Percentiles rank a stretch among this genome's conserved stretches.
Conservation (phyloP, 53 echinoderm and acorn worm species). For the Paelopatides confundens region DNA sequence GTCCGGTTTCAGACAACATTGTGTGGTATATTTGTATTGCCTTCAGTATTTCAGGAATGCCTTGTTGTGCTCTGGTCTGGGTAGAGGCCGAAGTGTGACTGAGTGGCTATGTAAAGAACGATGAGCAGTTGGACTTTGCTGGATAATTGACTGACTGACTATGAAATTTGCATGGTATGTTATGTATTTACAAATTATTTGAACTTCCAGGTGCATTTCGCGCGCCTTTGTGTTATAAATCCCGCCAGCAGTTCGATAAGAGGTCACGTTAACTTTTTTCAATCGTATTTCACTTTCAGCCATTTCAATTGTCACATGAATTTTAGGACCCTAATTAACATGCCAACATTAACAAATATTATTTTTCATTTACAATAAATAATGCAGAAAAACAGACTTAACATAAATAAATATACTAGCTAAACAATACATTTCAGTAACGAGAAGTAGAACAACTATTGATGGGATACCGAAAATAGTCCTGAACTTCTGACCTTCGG, state of each 20-base stretch:
- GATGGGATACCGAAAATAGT: no score
- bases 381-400: no score
- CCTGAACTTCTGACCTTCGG: no score
- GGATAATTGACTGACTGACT: not conserved
- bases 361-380: no score
- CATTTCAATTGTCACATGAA: no score
- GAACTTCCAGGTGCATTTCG: constrained; percentile 28
- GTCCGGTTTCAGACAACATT: constrained; percentile 42
- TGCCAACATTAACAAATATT: no score
- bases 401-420: no score
- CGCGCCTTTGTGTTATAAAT: constrained; percentile 34
- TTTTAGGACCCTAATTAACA: no score
- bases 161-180: not conserved
- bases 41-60: not conserved
- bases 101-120: not conserved
- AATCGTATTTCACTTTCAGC: not conserved
- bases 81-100: not conserved
- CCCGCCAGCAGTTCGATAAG: constrained; percentile 9
- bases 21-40: not conserved
- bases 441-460: no score
- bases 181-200: not conserved
- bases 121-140: not conserved
- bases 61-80: not conserved
- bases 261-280: not conserved
- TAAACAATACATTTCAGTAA: no score